Base-by-base conservation (phyloP, 2,797 vertebrate species). In the Bradypodion pumilum region DNA sequence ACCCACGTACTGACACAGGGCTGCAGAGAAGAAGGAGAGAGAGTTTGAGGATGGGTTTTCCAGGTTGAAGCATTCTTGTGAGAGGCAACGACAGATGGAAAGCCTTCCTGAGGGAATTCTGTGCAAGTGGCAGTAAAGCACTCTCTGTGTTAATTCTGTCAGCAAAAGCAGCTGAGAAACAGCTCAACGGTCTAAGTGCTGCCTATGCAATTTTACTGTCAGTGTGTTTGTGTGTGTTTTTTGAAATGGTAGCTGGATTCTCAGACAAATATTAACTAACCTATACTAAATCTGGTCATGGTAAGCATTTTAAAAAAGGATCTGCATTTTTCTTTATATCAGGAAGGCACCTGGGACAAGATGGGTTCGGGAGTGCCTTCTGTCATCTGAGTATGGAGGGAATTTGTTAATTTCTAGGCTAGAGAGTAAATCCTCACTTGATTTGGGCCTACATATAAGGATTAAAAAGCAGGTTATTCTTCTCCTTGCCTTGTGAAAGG, bases 51-150 rank as follows among this genome's bases (percentile, higher is more conserved):
- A 35, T 87, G 83, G 77, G 87, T 90, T 91, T 82, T 83, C 78
- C 69, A 81, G 81, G 68, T 46, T 49, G 35, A 42, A 9, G 0
- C 7, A 37, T 85, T 92, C 85, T 86, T 68, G 19, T 76, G 35
- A 82, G 62, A 74, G 49, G 89, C 21, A 78, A 69, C 85, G 82
- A 81, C 87, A 93, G 88, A 91, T 90, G 82, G 79, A 87, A 91
- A 89, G 87, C 85, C 2, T 83, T 91, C 91, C 87, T 10, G 0
- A 86, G 82, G 70, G 88, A 91, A 90, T 80, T 83, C 87, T 91
- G 78, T 25, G 49, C 46, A 84, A 92, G 78, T 85, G 83, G n/a
- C 27, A 1, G 87, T 86, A 89, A 93, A 90, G 74, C 85, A 78
- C 59, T 91, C 77, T 56, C 52, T 63, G 79, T 83, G 82, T 87